Percentiles rank a stretch among this genome's conserved stretches.
phyloP scores from a whole-genome alignment of 2,113 vertebrate genomes.

The Probosciger aterrimus region DNA sequence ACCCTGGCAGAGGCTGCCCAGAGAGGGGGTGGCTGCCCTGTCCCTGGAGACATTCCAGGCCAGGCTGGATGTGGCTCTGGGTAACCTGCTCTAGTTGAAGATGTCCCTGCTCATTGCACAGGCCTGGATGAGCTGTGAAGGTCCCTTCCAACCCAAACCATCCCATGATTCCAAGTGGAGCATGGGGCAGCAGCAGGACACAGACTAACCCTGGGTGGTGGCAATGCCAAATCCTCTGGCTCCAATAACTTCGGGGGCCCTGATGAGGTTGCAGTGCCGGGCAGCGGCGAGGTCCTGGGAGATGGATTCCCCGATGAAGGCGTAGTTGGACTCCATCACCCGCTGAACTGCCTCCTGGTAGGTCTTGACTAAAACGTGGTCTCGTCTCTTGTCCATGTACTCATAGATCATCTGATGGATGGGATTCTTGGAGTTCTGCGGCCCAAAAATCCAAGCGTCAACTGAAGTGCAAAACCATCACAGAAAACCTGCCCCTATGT shows the following conservation, averaged over 20 bases:
- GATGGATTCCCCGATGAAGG: conserved; percentile 86
- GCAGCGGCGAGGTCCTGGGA: conserved; percentile 80
- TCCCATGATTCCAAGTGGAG: not conserved
- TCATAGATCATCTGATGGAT: conserved; percentile 80
- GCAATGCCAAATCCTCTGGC: conserved; percentile 83
- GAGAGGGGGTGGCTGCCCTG: not conserved
- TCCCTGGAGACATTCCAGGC: not conserved
- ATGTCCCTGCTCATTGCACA: not conserved
- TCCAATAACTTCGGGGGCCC: conserved; percentile 74
- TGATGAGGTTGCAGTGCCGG: conserved; percentile 78
- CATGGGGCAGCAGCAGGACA: fast-evolving
- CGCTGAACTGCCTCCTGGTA: conserved; percentile 79
- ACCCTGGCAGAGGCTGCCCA: not conserved
- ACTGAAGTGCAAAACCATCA: not conserved
- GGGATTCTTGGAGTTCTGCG: conserved; percentile 80
- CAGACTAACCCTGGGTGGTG: conserved; percentile 71
- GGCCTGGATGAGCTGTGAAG: not conserved
- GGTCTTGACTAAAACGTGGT: conserved; percentile 60
- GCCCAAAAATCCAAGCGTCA: not conserved
- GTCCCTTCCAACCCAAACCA: not conserved
- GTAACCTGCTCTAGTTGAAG: not conserved
- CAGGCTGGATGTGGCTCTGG: not conserved
- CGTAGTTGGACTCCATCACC: conserved; percentile 79
- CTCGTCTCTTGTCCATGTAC: conserved; percentile 83
- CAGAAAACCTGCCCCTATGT: fast-evolving